Conservation (phyloP, 2,113 vertebrate species). For the Mastomys natalensis region DNA sequence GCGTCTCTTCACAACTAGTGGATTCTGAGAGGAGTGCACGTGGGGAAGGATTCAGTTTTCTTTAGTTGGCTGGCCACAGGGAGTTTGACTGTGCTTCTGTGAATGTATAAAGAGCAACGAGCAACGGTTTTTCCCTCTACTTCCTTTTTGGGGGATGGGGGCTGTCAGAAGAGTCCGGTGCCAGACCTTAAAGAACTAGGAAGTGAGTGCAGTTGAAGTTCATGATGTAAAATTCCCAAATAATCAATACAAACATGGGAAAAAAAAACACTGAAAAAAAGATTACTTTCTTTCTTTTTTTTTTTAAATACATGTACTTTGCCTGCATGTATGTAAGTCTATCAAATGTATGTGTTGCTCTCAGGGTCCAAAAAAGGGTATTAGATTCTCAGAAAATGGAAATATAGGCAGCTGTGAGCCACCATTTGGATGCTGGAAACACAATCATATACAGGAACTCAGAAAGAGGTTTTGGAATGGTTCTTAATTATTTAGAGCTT, state of each 20-base stretch:
- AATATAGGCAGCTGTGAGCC: neutral
- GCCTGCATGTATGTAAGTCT: neutral
- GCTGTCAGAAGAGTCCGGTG: neutral
- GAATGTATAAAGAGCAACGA: neutral
- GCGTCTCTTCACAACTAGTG: neutral
- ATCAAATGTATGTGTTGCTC: neutral
- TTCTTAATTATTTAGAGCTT: accelerated
- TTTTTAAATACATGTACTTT: neutral
- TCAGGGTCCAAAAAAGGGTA: neutral
- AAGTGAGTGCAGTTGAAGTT: too few relatives aligned
- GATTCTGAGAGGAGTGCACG: neutral
- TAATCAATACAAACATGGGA: too few relatives aligned
- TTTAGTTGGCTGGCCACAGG: neutral
- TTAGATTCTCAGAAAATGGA: neutral
- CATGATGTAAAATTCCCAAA: too few relatives aligned
- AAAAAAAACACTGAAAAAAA: too few relatives aligned
- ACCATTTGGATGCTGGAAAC: neutral
- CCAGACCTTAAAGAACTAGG: too few relatives aligned
- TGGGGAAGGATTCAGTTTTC: neutral
- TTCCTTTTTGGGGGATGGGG: neutral
- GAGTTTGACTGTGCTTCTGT: neutral
- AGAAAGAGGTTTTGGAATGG: neutral
- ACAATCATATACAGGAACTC: neutral
- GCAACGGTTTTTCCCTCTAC: neutral
- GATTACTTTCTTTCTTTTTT: neutral